These are phyloP conservation scores for Leptoteleia sp. DNA, from an alignment of 1,140 invertebrate species.

Conservation along the genomic window DNA sequence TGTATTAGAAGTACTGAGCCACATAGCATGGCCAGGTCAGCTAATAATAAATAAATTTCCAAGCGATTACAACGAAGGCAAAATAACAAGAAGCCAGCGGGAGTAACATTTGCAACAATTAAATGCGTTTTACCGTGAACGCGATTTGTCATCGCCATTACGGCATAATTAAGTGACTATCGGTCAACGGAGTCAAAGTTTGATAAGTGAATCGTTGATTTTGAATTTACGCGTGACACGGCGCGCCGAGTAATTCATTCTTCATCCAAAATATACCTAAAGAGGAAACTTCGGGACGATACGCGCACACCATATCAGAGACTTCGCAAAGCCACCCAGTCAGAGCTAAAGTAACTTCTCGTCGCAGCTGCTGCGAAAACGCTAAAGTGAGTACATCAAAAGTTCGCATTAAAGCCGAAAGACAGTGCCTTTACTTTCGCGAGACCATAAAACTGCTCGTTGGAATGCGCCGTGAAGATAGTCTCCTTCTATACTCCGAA, in stretches of 20 bases:
- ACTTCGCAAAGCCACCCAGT: conserved; percentile 62
- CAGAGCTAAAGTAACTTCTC: conserved; percentile 68
- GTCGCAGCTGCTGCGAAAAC: conserved; percentile 66
- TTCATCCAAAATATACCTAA: conserved; percentile 64
- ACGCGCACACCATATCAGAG: conserved; percentile 64
- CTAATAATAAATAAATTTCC: no score
- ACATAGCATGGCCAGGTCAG: no score
- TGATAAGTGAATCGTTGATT: conserved; percentile 47
- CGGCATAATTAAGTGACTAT: conserved; percentile 34
- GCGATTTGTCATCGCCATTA: conserved; percentile 2
- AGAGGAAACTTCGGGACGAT: conserved; percentile 67
- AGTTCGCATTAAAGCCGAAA: conserved; percentile 71
- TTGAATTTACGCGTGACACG: conserved; percentile 52
- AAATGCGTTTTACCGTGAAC: no score
- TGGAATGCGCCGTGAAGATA: conserved; percentile 70
- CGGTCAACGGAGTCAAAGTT: conserved; percentile 35
- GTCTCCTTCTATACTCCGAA: conserved; percentile 38
- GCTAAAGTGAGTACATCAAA: conserved; percentile 73
- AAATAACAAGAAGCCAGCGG: no score
- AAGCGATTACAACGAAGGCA: no score
- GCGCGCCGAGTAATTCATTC: conserved; percentile 62
- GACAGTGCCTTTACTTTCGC: conserved; percentile 70
- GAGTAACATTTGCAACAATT: no score
- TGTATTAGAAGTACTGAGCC: no score
- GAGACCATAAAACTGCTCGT: conserved; percentile 72